A percentile compares a stretch with the other conserved stretches of the same genome.
These are phyloP conservation scores for Tamias sibiricus DNA, from an alignment of 2,113 vertebrate genomes.

Conservation along the genomic window DNA sequence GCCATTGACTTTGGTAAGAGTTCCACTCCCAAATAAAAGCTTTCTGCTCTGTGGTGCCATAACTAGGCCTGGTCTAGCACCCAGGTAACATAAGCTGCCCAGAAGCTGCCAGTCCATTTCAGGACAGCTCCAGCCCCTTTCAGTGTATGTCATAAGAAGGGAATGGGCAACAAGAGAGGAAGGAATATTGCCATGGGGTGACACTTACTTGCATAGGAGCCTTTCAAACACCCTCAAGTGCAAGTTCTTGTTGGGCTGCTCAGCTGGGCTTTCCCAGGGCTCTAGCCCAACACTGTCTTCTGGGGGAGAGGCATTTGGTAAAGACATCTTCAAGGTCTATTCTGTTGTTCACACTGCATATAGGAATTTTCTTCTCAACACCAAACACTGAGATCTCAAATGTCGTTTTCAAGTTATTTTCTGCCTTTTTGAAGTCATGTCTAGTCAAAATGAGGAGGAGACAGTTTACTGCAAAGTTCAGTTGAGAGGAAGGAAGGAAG, in stretches of 20 bases:
- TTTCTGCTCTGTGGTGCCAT: neutral
- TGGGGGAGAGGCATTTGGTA: neutral
- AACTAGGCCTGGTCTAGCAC: neutral
- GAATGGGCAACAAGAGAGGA: neutral
- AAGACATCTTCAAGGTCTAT: neutral
- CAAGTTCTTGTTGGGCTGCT: neutral
- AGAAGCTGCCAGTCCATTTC: neutral
- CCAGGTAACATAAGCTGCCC: neutral
- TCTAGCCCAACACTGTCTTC: neutral
- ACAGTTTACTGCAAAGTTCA: neutral
- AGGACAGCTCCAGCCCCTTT: neutral
- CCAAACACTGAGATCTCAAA: neutral
- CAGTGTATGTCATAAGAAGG: fast-evolving
- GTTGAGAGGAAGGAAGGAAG: neutral
- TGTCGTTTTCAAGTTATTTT: neutral
- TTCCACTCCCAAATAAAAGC: neutral
- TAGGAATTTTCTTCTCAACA: neutral
- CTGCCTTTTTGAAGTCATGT: neutral
- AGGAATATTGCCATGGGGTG: neutral
- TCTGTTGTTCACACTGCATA: neutral
- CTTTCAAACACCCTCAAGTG: neutral
- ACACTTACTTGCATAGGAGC: neutral
- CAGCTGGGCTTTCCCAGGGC: no score
- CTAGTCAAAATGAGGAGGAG: neutral
- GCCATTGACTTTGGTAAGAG: neutral